Evolutionary conservation across 2,797 vertebrate genomes (phyloP).

Genomic region (Potorous gilbertii): DNA sequence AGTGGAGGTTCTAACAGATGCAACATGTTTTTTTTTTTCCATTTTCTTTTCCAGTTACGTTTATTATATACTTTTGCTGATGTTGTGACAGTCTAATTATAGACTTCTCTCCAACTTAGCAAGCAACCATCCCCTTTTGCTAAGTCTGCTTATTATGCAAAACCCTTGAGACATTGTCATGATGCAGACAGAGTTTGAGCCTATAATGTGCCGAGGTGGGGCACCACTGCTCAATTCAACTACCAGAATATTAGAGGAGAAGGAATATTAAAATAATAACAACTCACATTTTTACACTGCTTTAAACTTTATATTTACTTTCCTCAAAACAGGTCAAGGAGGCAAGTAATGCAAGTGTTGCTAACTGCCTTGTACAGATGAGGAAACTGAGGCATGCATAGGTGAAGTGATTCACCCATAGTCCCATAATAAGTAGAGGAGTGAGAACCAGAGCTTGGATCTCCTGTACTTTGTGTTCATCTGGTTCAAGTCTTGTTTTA

Average conservation of each 20-base stretch:
- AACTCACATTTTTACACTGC: background rate
- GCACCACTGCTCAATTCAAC: background rate
- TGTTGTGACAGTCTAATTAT: constrained; percentile 80
- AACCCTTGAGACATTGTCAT: constrained; percentile 64
- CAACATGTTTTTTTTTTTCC: constrained; percentile 62
- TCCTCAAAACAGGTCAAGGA: background rate
- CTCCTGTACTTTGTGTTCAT: background rate
- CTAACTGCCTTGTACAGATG: background rate
- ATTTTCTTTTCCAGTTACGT: constrained; percentile 80
- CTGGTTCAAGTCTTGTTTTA: background rate
- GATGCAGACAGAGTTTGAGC: constrained; percentile 22
- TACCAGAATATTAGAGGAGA: background rate
- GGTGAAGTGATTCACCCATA: background rate
- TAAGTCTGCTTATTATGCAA: constrained; percentile 75
- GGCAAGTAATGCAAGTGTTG: background rate
- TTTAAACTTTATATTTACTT: background rate
- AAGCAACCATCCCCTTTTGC: constrained; percentile 71
- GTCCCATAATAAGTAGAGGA: background rate
- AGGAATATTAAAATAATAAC: background rate
- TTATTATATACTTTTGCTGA: constrained; percentile 78
- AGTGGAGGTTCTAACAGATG: constrained; percentile 65
- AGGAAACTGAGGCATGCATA: constrained; percentile 23
- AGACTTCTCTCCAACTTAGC: constrained; percentile 77
- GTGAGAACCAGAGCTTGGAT: background rate
- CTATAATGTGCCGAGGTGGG: background rate